Base-by-base conservation (phyloP, 2,888 invertebrate species). In the Ennomos erosarius region DNA sequence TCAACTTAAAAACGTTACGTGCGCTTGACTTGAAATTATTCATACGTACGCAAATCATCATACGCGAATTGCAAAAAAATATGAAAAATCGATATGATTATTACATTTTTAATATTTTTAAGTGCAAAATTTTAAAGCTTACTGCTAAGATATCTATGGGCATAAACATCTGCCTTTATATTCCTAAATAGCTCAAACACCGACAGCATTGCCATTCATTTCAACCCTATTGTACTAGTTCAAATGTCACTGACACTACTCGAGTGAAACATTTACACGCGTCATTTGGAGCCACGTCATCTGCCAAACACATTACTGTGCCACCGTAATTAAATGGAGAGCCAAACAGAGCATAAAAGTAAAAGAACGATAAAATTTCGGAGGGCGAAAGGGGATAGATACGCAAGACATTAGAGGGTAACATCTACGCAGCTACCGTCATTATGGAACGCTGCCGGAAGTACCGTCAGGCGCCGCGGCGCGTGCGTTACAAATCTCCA, bases 401-500 rank as follows among this genome's bases (percentile, higher is more conserved):
- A 64, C 47, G 64, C 65, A 78, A 77, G 78, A 77, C 67, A 77
- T 76, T 74, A 69, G 68, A 62, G 62, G 66, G 65, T 70, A 66
- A 69, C 77, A 73, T 78, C 75, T 75, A 74, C 76, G 73, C 70
- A 70, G 74, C 80, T 50, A 59, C 56, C 64, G 85, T 88, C 90
- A 91, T 91, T 91, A 90, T 82, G 86, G 85, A 81, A 68, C 75
- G 70, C 76, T 64, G 66, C 73, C 87, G 92, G 92, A 92, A 88
- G 86, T 82, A 80, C 74, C 84, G 88, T 82, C 88, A 85, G 88
- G 83, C 88, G 90, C 75, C 86, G 85, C 87, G 88, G 87, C 92
- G 92, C 90, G 92, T 91, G 92, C 92, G 86, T 92, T 88, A 89
- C 93, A 92, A 93, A 93, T 93, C 92, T 90, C 91, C 90, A 89